Evolutionary conservation across 2,888 invertebrate genomes (phyloP).

Genomic region (Lepas anatifera): DNA sequence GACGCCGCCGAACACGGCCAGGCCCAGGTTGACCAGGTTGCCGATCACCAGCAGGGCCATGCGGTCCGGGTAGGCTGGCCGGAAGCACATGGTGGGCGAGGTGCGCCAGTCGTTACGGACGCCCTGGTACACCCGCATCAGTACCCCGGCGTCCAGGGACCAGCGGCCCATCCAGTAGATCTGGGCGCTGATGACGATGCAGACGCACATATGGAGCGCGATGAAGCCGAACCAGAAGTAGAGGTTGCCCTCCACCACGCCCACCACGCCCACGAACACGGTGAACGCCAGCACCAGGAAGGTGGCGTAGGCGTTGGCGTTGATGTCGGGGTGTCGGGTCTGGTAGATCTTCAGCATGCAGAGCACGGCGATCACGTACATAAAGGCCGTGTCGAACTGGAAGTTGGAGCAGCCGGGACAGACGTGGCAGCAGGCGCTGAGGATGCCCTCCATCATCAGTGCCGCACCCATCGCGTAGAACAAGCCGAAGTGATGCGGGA

Average conservation of each 20-base stretch:
- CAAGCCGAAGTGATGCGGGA: constrained; percentile 68
- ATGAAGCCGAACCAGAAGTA: constrained; percentile 62
- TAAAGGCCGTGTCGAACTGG: constrained; percentile 85
- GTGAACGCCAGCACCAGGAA: constrained; percentile 26
- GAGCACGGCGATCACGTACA: constrained; percentile 79
- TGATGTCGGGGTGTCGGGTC: constrained; percentile 74
- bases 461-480: constrained; percentile 78
- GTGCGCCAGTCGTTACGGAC: too few relatives aligned
- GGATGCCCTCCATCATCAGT: constrained; percentile 70
- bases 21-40: too few relatives aligned
- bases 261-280: constrained; percentile 33
- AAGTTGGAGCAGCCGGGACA: constrained; percentile 82
- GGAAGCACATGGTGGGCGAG: too few relatives aligned
- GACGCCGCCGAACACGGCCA: too few relatives aligned
- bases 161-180: constrained; percentile 64
- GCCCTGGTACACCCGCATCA: too few relatives aligned
- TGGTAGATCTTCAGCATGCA: constrained; percentile 80
- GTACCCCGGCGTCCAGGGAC: too few relatives aligned
- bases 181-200: constrained; percentile 29
- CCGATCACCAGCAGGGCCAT: too few relatives aligned
- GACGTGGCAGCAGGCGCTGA: constrained; percentile 77
- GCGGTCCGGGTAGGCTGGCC: too few relatives aligned
- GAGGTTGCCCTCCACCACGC: constrained; percentile 50
- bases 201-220: constrained; percentile 23
- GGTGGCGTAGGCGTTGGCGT: constrained; percentile 61